Evolutionary conservation across 2,888 invertebrate species (phyloP).

Genomic region (Sarcophaga caerulescens): DNA sequence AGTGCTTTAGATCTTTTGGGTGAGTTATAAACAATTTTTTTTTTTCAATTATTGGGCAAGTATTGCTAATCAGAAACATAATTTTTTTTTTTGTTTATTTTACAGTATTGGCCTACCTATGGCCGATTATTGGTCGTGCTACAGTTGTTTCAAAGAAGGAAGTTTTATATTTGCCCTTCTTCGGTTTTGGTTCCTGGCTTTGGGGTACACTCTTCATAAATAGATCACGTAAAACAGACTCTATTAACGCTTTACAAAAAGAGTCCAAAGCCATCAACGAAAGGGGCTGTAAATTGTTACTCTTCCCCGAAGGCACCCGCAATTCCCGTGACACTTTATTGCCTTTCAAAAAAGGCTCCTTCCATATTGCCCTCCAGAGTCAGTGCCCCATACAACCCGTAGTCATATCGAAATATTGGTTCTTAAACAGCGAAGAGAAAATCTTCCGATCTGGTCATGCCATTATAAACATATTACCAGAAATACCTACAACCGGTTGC

Average conservation of each 20-base stretch:
- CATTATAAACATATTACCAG: conserved; percentile 87
- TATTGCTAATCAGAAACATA: no score
- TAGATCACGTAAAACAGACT: conserved; percentile 87
- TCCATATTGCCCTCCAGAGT: conserved; percentile 94
- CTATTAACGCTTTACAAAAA: conserved; percentile 87
- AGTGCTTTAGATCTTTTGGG: conserved; percentile 92
- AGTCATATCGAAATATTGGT: conserved; percentile 92
- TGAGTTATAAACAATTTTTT: conserved; percentile 79
- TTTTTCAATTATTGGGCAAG: no score
- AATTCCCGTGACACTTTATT: conserved; percentile 88
- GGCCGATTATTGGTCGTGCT: conserved; percentile 90
- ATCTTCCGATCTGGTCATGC: conserved; percentile 87
- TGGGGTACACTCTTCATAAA: conserved; percentile 95
- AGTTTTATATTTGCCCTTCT: conserved; percentile 90
- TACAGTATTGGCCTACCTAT: conserved; percentile 88
- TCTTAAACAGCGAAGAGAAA: conserved; percentile 84
- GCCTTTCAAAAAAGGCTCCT: conserved; percentile 97
- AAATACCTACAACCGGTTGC: conserved; percentile 86
- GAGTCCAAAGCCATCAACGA: conserved; percentile 86
- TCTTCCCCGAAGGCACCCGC: conserved; percentile 97
- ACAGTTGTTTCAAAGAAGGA: conserved; percentile 93
- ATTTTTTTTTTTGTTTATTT: conserved; percentile 49
- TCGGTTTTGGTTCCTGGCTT: conserved; percentile 92
- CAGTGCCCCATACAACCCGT: conserved; percentile 94
- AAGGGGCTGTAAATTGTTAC: conserved; percentile 88